Evolutionary conservation across 2,797 vertebrate genomes (phyloP).

Genomic region (Dallia pectoralis): DNA sequence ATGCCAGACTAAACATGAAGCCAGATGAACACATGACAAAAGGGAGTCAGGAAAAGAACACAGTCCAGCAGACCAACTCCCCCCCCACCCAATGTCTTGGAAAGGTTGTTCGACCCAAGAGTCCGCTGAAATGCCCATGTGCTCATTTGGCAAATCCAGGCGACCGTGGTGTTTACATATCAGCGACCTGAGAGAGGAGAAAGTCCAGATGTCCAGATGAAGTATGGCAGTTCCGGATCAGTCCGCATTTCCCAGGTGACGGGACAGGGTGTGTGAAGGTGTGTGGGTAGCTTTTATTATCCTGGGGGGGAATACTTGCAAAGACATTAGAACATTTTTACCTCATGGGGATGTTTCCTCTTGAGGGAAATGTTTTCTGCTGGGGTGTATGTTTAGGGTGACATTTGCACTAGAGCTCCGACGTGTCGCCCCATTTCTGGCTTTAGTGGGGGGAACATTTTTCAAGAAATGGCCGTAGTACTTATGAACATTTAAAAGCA

Average conservation of each 20-base stretch:
- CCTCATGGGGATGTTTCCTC: too few relatives aligned
- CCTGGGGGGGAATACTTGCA: too few relatives aligned
- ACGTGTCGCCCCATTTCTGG: too few relatives aligned
- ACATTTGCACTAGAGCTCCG: too few relatives aligned
- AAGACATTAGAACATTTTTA: too few relatives aligned
- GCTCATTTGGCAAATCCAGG: constrained; percentile 75
- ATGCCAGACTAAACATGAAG: constrained; percentile 71
- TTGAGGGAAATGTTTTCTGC: constrained; percentile 23
- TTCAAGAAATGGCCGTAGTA: too few relatives aligned
- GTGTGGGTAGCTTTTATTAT: constrained; percentile 6
- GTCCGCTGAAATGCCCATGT: constrained; percentile 76
- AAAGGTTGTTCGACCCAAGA: constrained; percentile 63
- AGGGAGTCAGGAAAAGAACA: constrained; percentile 50
- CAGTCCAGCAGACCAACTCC: constrained; percentile 64
- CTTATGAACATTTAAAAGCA: too few relatives aligned
- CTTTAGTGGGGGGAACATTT: too few relatives aligned
- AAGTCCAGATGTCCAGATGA: constrained; percentile 72
- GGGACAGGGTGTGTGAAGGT: constrained; percentile 14
- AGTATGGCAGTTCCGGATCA: constrained; percentile 64
- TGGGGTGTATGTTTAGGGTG: constrained; percentile 35
- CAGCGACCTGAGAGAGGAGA: constrained; percentile 69
- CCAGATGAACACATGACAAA: constrained; percentile 71
- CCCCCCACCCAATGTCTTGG: constrained; percentile 26
- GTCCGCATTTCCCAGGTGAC: constrained; percentile 68
- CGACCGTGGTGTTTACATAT: constrained; percentile 76